These are phyloP conservation scores for Orgyia antiqua DNA, from an alignment of 2,888 invertebrate genomes.

Conservation along the genomic window DNA sequence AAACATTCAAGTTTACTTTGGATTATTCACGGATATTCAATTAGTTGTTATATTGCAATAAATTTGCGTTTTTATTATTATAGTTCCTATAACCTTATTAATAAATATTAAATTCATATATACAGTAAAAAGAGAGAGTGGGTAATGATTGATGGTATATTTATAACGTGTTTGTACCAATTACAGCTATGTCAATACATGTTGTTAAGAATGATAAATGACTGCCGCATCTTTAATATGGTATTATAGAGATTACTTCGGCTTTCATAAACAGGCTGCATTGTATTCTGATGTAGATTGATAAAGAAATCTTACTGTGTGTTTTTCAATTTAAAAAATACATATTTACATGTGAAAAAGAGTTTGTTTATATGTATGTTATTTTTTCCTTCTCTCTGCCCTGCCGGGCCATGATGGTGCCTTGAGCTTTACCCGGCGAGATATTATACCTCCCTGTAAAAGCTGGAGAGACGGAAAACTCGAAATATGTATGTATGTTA, in stretches of 20 bases:
- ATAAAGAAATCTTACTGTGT: neutral
- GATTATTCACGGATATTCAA: conserved; percentile 3
- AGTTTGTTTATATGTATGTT: too few relatives aligned
- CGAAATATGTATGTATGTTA: too few relatives aligned
- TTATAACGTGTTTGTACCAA: conserved; percentile 13
- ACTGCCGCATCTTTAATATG: conserved; percentile 2
- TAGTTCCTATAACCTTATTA: conserved; percentile 4
- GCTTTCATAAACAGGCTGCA: conserved; percentile 3
- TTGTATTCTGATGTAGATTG: conserved; percentile 1
- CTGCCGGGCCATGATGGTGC: too few relatives aligned
- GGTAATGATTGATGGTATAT: conserved; percentile 15
- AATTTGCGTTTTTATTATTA: conserved; percentile 13
- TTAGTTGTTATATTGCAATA: neutral
- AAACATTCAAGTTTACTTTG: too few relatives aligned
- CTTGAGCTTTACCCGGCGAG: too few relatives aligned
- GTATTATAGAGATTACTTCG: conserved; percentile 2
- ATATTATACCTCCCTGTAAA: too few relatives aligned
- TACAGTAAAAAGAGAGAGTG: conserved; percentile 17
- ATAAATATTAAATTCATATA: conserved; percentile 6
- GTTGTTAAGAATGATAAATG: conserved; percentile 15
- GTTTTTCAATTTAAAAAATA: too few relatives aligned
- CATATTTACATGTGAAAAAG: too few relatives aligned
- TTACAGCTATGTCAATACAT: conserved; percentile 14
- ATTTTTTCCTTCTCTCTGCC: too few relatives aligned
- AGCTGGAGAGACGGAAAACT: too few relatives aligned